Evolutionary conservation across 64 coral and sea anemone species (phyloP), one percentile per base, ranked within the genome.

Genomic region (Catalaphyllia jardinei): DNA sequence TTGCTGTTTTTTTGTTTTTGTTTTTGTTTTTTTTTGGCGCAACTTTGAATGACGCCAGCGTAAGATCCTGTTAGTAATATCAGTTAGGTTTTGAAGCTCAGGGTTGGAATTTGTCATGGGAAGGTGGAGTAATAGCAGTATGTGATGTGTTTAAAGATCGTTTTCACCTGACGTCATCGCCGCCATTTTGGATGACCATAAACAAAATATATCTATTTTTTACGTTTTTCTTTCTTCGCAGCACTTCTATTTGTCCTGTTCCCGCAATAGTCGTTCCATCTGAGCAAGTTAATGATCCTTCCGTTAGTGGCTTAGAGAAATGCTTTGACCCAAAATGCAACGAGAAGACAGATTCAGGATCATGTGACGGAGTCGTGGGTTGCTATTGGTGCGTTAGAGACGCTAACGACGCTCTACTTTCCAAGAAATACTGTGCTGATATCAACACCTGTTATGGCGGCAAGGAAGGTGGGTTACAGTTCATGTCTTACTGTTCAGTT

Each of bases 321-420:
- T 83, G 80, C 35, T 83, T 83, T 46, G 80, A 83, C 13, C 80
- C 80, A 8, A 17, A 83, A n/a, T 83, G 80, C 33, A 31, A 83
- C 29, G 18, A 67, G 10, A 67, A 67, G 33, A 12, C 4, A 3
- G 24, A 50, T 67, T 83, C 80, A n/a, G 28, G 39, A 1, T 83
- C 61, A 15, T 83, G 80, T 67, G 80, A 83, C 10, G 80, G 80
- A 24, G 80, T 83, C 2, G 80, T 83, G 18, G 61, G 80, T 17
- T 83, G 80, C 24, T 83, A 69, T 62, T 83, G 80, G 80, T 83
- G 80, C 31, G 19, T 67, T 10, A 31, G 61, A 42, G 61, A 83
- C 20, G 25, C 67, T 1, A 4, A 67, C 10, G 18, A 83, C 8
- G 12, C 33, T 15, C 79, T 60, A 17, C 80, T 83, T 24, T 4